Evolutionary conservation across 1,140 invertebrate species (phyloP), one percentile per base, ranked within the genome.

Genomic region (Drosophila miranda): DNA sequence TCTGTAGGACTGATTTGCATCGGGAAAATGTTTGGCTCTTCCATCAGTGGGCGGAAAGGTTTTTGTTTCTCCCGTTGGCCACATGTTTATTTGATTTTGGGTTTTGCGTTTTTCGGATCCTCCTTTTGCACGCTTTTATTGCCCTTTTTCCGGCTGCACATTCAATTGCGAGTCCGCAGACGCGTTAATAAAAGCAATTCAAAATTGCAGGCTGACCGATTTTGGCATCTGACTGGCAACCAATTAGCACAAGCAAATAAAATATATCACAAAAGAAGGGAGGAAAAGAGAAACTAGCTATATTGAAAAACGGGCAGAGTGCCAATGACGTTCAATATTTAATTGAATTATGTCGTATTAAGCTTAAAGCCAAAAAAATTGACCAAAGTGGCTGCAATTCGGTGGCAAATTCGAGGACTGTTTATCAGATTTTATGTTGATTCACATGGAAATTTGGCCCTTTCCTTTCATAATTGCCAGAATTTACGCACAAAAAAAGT

Each of bases 191-290:
- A 64, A 72, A 72, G 62, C 57, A 73, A 73, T 63, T 73, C 49
- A 68, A 63, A 73, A 73, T 73, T 73, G 58, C 69, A 46, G 59
- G 58, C 70, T 73, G 69, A 63, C 50, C 58, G 61, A 62, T 49
- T 67, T 50, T 57, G 75, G 62, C 71, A 63, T 75, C 56, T 67
- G 69, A 83, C 76, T 83, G 80, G 61, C 79, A 72, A 81, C 61
- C 80, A 79, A 84, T 84, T 79, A 75, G 62, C 9, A 41, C 8
- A 21, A 9, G 9, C 13, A 34, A 54, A 66, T 23, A 45, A 28
- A 66, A 61, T 46, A 68, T 60, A 78, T 64, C 45, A 49, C 7
- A 45, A 30, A 38, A 11, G 8, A 58, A 11, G 16, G 55, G 0
- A 11, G 41, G n/a, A 45, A 50, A 57, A 57, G 13, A 11, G 34